phyloP scores from a whole-genome alignment of 2,797 vertebrate species.

The Rhinella marina region DNA sequence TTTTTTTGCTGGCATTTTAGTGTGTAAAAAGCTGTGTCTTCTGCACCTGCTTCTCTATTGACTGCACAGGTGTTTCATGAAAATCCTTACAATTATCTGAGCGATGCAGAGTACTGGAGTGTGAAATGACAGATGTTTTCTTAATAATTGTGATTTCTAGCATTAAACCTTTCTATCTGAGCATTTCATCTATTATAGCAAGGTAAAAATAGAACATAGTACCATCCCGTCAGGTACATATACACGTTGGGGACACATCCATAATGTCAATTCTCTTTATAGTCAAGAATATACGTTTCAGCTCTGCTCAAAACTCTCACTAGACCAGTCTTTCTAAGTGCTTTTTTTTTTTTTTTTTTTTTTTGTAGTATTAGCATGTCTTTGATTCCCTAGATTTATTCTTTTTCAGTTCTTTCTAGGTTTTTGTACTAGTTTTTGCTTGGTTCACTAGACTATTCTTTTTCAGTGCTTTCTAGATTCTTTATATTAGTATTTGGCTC shows the following conservation, averaged over 20 bases:
- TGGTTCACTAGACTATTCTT: too few relatives aligned
- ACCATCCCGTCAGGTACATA: neutral
- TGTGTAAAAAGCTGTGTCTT: constrained; percentile 27
- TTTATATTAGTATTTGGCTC: too few relatives aligned
- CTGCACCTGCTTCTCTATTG: constrained; percentile 51
- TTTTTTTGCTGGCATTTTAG: constrained; percentile 21
- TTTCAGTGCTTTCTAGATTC: too few relatives aligned
- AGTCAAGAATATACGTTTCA: neutral
- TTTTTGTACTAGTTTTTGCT: too few relatives aligned
- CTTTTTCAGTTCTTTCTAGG: too few relatives aligned
- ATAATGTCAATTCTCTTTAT: neutral
- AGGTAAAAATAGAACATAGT: neutral
- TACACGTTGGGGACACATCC: neutral
- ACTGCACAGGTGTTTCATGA: constrained; percentile 49
- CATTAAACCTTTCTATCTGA: constrained; percentile 19
- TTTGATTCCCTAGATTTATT: too few relatives aligned
- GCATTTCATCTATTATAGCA: neutral
- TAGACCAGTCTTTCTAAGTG: neutral
- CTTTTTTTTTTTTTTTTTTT: neutral
- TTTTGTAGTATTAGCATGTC: neutral
- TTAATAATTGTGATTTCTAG: constrained; percentile 50
- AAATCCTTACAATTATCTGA: constrained; percentile 18
- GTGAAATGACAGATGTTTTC: constrained; percentile 54
- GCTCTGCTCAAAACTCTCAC: neutral
- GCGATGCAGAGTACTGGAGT: constrained; percentile 26